Conservation (phyloP, 2,797 vertebrate species). For the Hemitrygon akajei region DNA sequence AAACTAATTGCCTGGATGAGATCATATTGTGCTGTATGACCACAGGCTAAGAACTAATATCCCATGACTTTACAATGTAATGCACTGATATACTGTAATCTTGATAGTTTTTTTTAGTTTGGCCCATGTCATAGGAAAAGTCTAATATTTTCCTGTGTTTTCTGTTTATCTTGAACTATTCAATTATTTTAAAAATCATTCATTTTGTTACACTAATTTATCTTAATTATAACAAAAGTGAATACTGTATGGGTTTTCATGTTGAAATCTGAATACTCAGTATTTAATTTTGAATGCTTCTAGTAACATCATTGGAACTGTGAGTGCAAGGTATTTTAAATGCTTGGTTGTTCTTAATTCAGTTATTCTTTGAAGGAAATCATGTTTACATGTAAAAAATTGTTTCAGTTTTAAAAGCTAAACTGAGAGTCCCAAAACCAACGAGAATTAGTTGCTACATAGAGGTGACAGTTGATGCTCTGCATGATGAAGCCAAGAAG, state of each 20-base stretch:
- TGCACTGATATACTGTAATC: not conserved
- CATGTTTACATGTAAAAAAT: not conserved
- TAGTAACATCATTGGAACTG: not conserved
- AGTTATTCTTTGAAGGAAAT: not conserved
- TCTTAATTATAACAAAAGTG: not conserved
- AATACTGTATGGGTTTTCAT: not conserved
- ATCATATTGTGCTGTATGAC: not conserved
- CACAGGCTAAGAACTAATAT: not conserved
- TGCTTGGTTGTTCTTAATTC: not conserved
- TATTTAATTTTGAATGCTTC: not conserved
- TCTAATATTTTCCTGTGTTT: not conserved
- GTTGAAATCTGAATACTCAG: not conserved
- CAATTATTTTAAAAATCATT: not conserved
- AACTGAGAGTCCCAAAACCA: constrained; percentile 25
- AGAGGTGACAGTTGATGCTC: constrained; percentile 80
- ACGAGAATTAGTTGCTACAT: constrained; percentile 78
- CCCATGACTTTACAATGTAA: not conserved
- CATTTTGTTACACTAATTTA: not conserved
- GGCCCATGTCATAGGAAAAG: not conserved
- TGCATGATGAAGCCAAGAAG: constrained; percentile 83
- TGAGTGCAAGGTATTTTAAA: not conserved
- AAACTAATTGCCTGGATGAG: not conserved
- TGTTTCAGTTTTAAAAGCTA: constrained; percentile 30
- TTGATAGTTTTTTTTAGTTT: not conserved
- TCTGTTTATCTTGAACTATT: not conserved